A percentile compares a stretch with the other conserved stretches of the same genome.
phyloP scores from a whole-genome alignment of 2,888 invertebrate genomes.

The Quadroppia sp. region DNA sequence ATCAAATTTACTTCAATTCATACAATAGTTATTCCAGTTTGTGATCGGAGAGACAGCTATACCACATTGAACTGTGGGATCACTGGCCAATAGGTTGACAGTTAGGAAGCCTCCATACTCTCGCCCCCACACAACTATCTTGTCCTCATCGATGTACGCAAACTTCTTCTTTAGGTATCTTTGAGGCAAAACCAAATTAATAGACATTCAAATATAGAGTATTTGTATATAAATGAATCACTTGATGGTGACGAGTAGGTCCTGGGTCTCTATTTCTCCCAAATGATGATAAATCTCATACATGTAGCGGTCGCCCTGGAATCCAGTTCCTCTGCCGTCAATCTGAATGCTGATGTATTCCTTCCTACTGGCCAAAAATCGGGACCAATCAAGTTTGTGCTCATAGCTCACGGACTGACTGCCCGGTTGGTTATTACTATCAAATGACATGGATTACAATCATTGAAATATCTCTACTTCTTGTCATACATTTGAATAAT shows the following conservation, averaged over 20 bases:
- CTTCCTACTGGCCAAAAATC: constrained; percentile 76
- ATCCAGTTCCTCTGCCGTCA: constrained; percentile 85
- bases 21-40: constrained; percentile 92
- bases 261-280: constrained; percentile 85
- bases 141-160: constrained; percentile 79
- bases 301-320: constrained; percentile 74
- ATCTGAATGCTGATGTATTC: constrained; percentile 86
- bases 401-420: constrained; percentile 83
- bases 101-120: constrained; percentile 90
- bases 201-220: neutral
- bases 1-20: constrained; percentile 54
- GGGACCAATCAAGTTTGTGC: constrained; percentile 82
- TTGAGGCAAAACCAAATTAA: constrained; percentile 47
- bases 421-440: constrained; percentile 66
- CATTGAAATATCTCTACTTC: neutral
- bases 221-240: constrained; percentile 51
- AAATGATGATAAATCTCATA: constrained; percentile 78
- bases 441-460: no score
- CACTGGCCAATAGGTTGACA: constrained; percentile 75
- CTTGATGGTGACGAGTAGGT: constrained; percentile 64
- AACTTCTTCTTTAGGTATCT: constrained; percentile 79
- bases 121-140: constrained; percentile 93
- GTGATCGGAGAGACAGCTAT: constrained; percentile 92
- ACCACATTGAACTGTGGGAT: constrained; percentile 83
- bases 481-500: constrained; percentile 76